Evolutionary conservation across 2,113 vertebrate genomes (phyloP).

Genomic region (Epinephelus lanceolatus): DNA sequence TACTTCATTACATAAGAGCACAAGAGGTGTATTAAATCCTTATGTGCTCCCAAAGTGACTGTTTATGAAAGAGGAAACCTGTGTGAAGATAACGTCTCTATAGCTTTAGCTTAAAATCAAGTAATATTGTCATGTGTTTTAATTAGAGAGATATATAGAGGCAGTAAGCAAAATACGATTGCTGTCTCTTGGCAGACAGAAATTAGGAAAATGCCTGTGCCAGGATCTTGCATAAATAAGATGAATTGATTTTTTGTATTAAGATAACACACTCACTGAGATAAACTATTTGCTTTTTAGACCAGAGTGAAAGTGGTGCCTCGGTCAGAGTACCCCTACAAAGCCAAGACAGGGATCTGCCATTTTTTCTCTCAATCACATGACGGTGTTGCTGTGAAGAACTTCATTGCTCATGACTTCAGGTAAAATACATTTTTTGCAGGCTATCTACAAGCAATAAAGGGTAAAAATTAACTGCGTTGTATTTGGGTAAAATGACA

Average conservation of each 20-base stretch:
- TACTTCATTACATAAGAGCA: neutral
- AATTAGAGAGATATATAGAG: constrained; percentile 11
- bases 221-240: constrained; percentile 10
- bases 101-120: neutral
- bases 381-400: constrained; percentile 85
- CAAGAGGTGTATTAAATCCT: neutral
- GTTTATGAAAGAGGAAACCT: neutral
- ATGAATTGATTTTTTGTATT: constrained; percentile 31
- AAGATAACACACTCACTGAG: constrained; percentile 45
- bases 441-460: neutral
- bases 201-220: neutral
- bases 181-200: neutral
- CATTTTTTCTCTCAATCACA: constrained; percentile 86
- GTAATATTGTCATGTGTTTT: constrained; percentile 2
- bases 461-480: constrained; percentile 37
- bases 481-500: neutral
- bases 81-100: neutral
- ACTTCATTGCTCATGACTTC: constrained; percentile 87
- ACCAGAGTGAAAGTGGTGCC: constrained; percentile 89
- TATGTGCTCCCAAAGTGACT: neutral
- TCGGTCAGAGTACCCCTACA: constrained; percentile 89
- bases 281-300: constrained; percentile 71
- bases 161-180: constrained; percentile 8
- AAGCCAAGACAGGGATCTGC: constrained; percentile 88
- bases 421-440: constrained; percentile 81